Conservation (phyloP, 2,888 invertebrate genomes). For the Geotrupes spiniger region DNA sequence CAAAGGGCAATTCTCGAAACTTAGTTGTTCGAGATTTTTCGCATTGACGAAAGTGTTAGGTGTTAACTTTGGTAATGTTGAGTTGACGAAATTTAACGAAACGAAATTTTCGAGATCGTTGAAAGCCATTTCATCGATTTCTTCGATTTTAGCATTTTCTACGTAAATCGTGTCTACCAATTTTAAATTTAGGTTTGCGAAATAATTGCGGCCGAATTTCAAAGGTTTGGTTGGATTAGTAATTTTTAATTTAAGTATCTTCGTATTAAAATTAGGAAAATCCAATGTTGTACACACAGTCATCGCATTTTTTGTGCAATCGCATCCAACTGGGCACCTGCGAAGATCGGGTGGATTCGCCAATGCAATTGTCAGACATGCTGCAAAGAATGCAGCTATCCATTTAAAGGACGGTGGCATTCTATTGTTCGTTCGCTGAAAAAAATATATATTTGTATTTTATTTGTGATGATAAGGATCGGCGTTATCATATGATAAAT, state of each 20-base stretch:
- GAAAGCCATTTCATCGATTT: conserved; percentile 68
- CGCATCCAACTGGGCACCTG: conserved; percentile 63
- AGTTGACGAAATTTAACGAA: conserved; percentile 67
- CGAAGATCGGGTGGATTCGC: conserved; percentile 44
- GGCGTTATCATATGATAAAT: background rate
- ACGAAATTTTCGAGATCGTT: conserved; percentile 64
- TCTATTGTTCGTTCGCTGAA: background rate
- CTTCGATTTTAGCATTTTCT: conserved; percentile 65
- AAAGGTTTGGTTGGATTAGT: conserved; percentile 46
- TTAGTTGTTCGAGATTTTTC: conserved; percentile 63
- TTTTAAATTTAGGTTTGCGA: conserved; percentile 62
- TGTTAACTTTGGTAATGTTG: conserved; percentile 63
- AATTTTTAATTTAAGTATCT: conserved; percentile 51
- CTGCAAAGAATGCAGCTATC: conserved; percentile 4
- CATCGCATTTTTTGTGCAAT: conserved; percentile 61
- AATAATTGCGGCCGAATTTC: conserved; percentile 59
- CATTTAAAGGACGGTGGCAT: background rate
- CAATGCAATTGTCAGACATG: background rate
- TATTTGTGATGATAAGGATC: background rate
- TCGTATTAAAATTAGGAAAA: conserved; percentile 62
- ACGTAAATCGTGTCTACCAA: conserved; percentile 67
- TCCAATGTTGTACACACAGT: conserved; percentile 68
- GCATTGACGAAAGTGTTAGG: conserved; percentile 69
- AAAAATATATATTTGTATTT: conserved; percentile 6
- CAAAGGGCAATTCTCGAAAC: conserved; percentile 44